Evolutionary conservation across 2,113 vertebrate genomes (phyloP).

Genomic region (Otolemur garnettii): DNA sequence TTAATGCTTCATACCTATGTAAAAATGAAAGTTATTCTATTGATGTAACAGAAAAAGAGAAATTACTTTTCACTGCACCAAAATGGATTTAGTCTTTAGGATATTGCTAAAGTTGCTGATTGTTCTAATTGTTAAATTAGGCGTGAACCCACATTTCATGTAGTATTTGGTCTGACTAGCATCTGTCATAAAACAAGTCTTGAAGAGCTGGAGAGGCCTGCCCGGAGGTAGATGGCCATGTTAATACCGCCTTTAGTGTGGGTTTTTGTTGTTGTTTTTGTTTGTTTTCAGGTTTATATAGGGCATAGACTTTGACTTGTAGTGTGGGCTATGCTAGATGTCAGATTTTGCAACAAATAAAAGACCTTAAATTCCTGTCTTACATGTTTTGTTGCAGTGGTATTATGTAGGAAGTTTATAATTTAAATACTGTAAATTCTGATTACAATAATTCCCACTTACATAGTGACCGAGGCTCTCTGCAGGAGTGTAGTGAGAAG

Average conservation of each 20-base stretch:
- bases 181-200: neutral
- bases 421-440: slow-evolving; percentile 31
- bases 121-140: neutral
- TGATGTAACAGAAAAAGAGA: neutral
- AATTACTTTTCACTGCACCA: neutral
- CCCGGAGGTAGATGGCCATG: neutral
- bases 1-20: neutral
- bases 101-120: neutral
- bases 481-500: neutral
- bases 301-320: neutral
- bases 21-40: slow-evolving; percentile 33
- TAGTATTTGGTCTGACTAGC: neutral
- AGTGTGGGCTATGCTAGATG: neutral
- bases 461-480: neutral
- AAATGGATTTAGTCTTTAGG: neutral
- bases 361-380: neutral
- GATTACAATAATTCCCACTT: neutral
- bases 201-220: neutral
- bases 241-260: neutral
- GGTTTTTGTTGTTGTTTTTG: neutral
- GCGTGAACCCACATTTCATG: neutral
- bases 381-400: neutral
- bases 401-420: neutral
- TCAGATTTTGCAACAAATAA: slow-evolving; percentile 1
- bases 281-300: neutral